phyloP scores from a whole-genome alignment of 2,888 invertebrate genomes.

The Apamea epomidion region DNA sequence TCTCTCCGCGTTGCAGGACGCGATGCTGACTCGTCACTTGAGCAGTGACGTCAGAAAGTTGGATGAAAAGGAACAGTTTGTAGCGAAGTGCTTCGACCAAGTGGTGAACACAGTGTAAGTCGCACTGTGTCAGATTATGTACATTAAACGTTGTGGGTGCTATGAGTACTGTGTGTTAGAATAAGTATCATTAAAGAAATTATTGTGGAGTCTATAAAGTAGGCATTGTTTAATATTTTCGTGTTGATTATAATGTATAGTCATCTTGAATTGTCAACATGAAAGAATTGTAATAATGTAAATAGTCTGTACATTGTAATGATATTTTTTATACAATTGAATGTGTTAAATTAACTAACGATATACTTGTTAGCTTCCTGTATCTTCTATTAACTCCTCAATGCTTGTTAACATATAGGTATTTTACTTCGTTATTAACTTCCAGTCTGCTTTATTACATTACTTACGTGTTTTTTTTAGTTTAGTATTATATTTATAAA shows the following conservation, averaged over 20 bases:
- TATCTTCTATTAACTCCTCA: slow-evolving; percentile 65
- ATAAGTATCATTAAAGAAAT: slow-evolving; percentile 47
- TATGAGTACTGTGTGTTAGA: slow-evolving; percentile 49
- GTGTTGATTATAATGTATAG: slow-evolving; percentile 44
- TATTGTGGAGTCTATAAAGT: slow-evolving; percentile 40
- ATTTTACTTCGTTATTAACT: slow-evolving; percentile 67
- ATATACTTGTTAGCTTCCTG: slow-evolving; percentile 60
- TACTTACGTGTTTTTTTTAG: slow-evolving; percentile 79
- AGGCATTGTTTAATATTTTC: slow-evolving; percentile 41
- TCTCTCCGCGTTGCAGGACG: slow-evolving; percentile 90
- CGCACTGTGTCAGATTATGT: slow-evolving; percentile 41
- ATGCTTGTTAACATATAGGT: slow-evolving; percentile 69
- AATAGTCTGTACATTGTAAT: slow-evolving; percentile 61
- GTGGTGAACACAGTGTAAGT: slow-evolving; percentile 90
- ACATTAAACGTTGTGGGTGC: slow-evolving; percentile 33
- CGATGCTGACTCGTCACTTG: slow-evolving; percentile 84
- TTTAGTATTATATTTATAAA: slow-evolving; percentile 79
- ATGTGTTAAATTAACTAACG: slow-evolving; percentile 35
- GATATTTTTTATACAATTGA: slow-evolving; percentile 54
- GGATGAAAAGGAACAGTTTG: slow-evolving; percentile 91
- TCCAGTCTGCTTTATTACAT: slow-evolving; percentile 72
- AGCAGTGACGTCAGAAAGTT: slow-evolving; percentile 79
- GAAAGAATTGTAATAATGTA: slow-evolving; percentile 58
- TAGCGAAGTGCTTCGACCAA: slow-evolving; percentile 91
- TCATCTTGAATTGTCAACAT: slow-evolving; percentile 32